A percentile compares a stretch with the other conserved stretches of the same genome.
Conservation (phyloP, 2,888 invertebrate genomes). For the Callyntrura sp. region DNA sequence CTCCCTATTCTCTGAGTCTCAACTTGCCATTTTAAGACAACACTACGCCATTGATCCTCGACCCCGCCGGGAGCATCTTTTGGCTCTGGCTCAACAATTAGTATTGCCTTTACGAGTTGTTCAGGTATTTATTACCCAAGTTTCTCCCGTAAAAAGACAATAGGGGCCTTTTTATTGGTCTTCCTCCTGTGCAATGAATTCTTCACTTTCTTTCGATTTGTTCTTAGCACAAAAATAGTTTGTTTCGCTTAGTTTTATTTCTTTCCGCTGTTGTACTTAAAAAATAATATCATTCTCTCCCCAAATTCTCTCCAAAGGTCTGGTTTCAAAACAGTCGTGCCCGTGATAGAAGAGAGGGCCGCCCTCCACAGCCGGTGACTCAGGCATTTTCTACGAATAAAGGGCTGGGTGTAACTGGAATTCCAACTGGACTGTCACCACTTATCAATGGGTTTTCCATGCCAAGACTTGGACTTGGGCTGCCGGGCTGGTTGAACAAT, state of each 20-base stretch:
- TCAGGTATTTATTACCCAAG: slow-evolving; percentile 86
- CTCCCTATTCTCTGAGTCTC: slow-evolving; percentile 97
- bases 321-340: slow-evolving; percentile 99
- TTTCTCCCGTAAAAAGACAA: slow-evolving; percentile 78
- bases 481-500: slow-evolving; percentile 78
- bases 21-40: slow-evolving; percentile 94
- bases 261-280: slow-evolving; percentile 6
- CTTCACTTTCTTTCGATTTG: slow-evolving; percentile 43
- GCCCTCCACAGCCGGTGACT: slow-evolving; percentile 84
- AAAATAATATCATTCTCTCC: not conserved
- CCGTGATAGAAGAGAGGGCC: slow-evolving; percentile 91
- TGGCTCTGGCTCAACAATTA: slow-evolving; percentile 92
- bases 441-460: slow-evolving; percentile 81
- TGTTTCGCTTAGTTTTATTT: slow-evolving; percentile 17
- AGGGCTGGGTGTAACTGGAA: slow-evolving; percentile 73
- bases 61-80: slow-evolving; percentile 97
- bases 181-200: slow-evolving; percentile 71
- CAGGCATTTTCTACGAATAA: slow-evolving; percentile 67
- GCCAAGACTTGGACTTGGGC: slow-evolving; percentile 76
- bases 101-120: slow-evolving; percentile 87
- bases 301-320: slow-evolving; percentile 87
- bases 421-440: slow-evolving; percentile 80
- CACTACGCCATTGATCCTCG: slow-evolving; percentile 96
- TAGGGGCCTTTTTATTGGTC: slow-evolving; percentile 75
- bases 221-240: slow-evolving; percentile 22